Evolutionary conservation across 2,113 vertebrate species (phyloP).

Genomic region (Zeus faber): DNA sequence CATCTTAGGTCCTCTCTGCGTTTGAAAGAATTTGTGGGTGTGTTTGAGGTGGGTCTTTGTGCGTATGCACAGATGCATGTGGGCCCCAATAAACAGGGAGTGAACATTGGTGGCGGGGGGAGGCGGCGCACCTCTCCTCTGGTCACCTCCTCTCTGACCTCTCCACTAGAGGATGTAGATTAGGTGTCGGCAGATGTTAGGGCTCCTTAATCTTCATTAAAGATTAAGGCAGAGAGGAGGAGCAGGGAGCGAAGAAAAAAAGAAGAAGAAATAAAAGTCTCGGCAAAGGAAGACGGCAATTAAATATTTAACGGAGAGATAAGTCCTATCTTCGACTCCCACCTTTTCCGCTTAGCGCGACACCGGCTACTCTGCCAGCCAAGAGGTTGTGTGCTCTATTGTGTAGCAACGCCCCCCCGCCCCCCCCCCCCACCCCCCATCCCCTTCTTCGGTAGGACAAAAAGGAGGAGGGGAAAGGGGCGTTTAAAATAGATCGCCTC

Average conservation of each 20-base stretch:
- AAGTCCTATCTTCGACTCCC: slow-evolving; percentile 63
- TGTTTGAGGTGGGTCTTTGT: neutral
- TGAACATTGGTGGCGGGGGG: neutral
- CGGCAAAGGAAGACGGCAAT: slow-evolving; percentile 57
- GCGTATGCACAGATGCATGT: neutral
- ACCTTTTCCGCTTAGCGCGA: slow-evolving; percentile 38
- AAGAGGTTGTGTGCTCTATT: neutral
- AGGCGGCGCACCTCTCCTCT: slow-evolving; percentile 27
- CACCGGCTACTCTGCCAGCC: neutral
- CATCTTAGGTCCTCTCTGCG: no score
- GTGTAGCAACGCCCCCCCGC: no score
- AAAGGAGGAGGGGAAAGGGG: slow-evolving; percentile 14
- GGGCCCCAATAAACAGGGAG: no score
- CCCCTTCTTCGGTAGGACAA: slow-evolving; percentile 3
- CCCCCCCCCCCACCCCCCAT: neutral
- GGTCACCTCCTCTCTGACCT: slow-evolving; percentile 28
- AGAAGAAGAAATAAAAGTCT: slow-evolving; percentile 35
- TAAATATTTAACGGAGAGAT: slow-evolving; percentile 65
- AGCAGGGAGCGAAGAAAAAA: neutral
- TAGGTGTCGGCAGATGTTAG: slow-evolving; percentile 54
- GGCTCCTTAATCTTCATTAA: slow-evolving; percentile 72
- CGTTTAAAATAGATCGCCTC: slow-evolving; percentile 49
- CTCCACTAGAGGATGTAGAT: slow-evolving; percentile 64
- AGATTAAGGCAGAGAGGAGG: slow-evolving; percentile 57
- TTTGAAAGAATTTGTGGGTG: neutral